Base-by-base conservation (phyloP, 2,797 vertebrate species). In the Podargus strigoides region DNA sequence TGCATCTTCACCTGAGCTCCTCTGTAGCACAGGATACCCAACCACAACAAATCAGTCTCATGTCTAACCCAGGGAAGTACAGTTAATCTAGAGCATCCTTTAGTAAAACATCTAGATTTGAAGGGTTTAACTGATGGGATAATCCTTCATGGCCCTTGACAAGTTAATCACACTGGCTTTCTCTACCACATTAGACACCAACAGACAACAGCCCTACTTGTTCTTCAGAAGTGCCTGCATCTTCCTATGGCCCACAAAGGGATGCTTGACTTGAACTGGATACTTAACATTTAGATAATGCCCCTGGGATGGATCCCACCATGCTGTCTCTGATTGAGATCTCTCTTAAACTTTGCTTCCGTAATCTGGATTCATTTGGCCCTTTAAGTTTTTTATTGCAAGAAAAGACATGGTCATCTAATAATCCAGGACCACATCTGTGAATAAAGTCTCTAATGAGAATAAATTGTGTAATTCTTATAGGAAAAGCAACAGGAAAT, bases 401-500 rank as follows among this genome's bases (percentile, higher is more conserved):
- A 87, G 75, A 88, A 53, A 91, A 91, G 46, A 36, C 28, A 44
- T 56, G 64, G 55, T 87, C 72, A 50, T 78, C 59, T 89, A 95
- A 55, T 56, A 55, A 89, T 47, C 26, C 49, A 69, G 30, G 47
- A 85, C 39, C 39, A 64, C 83, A 80, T 91, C 83, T 93, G 58
- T 60, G 46, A 87, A 87, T 58, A 89, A 92, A 80, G 41, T 94
- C 42, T 81, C 74, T 88, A 83, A 90, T 73, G 73, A 93, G 49
- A 67, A 27, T 77, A 91, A 91, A 93, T 80, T 68, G 26, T 89
- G 84, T 58, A 80, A 90, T 88, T 92, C 16, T 86, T 62, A 42
- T 21, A 89, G 76, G 60, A 72, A 94, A 96, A 95, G 64, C 46
- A 89, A 67, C 39, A 76, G 28, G 46, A 90, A 85, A 89, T 90